phyloP scores from a whole-genome alignment of 30 jellyfish, hydroid and myxozoan genomes.

The Phacellophora camtschatica region DNA sequence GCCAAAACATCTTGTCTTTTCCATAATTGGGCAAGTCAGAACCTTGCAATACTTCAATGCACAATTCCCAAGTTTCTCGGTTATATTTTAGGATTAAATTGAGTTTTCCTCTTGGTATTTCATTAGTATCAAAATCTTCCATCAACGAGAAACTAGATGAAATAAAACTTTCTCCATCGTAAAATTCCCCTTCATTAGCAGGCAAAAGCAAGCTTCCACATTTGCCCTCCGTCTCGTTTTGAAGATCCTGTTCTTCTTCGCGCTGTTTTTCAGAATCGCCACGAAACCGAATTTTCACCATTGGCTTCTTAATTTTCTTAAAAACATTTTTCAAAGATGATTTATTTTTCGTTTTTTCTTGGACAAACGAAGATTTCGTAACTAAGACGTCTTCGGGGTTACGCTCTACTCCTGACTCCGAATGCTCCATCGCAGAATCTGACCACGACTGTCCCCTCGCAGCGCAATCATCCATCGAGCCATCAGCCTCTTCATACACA shows the following conservation, averaged over 20 bases:
- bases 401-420: background rate
- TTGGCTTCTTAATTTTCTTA: conserved; percentile 62
- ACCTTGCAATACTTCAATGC: conserved; percentile 89
- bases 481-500: background rate
- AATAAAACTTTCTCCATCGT: conserved; percentile 56
- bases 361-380: conserved; percentile 58
- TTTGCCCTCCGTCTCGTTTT: conserved; percentile 4
- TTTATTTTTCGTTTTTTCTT: conserved; percentile 27
- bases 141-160: conserved; percentile 32
- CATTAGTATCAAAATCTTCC: conserved; percentile 55
- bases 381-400: conserved; percentile 40
- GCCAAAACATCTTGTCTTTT: conserved; percentile 83
- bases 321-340: conserved; percentile 45
- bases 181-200: conserved; percentile 25
- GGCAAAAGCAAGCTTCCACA: background rate
- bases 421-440: background rate
- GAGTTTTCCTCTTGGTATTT: conserved; percentile 72
- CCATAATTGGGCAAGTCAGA: conserved; percentile 56
- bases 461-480: background rate
- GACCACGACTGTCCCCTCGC: too few relatives aligned
- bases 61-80: conserved; percentile 54
- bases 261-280: conserved; percentile 1
- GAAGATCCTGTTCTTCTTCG: conserved; percentile 21
- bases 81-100: conserved; percentile 69
- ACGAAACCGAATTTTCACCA: conserved; percentile 56